These are phyloP conservation scores for Spizaetus ornatus DNA, from an alignment of 2,113 vertebrate genomes.

Conservation along the genomic window DNA sequence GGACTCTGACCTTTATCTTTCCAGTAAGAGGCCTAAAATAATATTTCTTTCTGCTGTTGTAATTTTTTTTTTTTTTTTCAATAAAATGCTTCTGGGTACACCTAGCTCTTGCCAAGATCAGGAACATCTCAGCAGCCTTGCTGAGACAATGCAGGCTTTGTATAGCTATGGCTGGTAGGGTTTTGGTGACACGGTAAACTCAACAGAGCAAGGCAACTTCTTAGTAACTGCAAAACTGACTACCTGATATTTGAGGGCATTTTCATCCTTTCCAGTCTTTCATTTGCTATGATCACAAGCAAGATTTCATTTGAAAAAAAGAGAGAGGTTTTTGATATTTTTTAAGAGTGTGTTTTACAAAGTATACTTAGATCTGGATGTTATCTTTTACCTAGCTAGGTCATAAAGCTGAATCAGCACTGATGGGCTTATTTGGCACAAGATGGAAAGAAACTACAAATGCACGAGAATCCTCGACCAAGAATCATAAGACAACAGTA, in stretches of 20 bases:
- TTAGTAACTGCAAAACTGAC: constrained; percentile 37
- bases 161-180: constrained; percentile 55
- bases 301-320: neutral
- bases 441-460: neutral
- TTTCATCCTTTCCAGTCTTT: constrained; percentile 2
- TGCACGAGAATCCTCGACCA: neutral
- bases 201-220: constrained; percentile 50
- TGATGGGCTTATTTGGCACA: neutral
- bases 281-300: neutral
- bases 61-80: constrained; percentile 44
- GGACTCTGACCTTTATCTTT: constrained; percentile 2
- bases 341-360: neutral
- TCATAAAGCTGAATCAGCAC: neutral
- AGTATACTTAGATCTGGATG: neutral
- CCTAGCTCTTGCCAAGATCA: constrained; percentile 73
- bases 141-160: constrained; percentile 85
- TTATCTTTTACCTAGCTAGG: neutral
- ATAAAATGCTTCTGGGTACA: constrained; percentile 65
- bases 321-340: neutral
- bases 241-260: neutral
- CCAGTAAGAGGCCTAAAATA: constrained; percentile 39
- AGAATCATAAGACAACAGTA: neutral
- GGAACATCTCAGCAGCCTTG: constrained; percentile 68
- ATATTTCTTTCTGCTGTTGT: constrained; percentile 60
- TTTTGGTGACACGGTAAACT: constrained; percentile 72